Evolutionary conservation across 2,888 invertebrate genomes (phyloP).

Genomic region (Amaurobius ferox): DNA sequence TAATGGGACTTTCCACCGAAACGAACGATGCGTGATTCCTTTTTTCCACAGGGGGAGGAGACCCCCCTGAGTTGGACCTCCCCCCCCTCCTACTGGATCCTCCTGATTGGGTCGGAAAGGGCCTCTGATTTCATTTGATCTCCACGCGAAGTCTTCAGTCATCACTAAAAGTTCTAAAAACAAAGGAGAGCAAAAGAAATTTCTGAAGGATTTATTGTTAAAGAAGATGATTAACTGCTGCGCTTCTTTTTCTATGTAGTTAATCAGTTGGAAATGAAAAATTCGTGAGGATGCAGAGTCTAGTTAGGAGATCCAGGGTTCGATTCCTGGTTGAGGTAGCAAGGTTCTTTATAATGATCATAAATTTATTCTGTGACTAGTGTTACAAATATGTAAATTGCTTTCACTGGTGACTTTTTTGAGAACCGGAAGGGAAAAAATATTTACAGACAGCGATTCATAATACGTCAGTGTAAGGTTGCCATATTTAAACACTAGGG

Average conservation of each 20-base stretch:
- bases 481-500: too few species aligned
- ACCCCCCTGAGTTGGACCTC: not conserved
- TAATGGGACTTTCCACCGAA: slow-evolving; percentile 64
- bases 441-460: too few species aligned
- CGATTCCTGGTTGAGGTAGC: too few species aligned
- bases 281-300: too few species aligned
- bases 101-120: slow-evolving; percentile 29
- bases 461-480: too few species aligned
- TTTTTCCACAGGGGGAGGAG: slow-evolving; percentile 9
- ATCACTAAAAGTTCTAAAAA: slow-evolving; percentile 42
- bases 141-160: slow-evolving; percentile 37
- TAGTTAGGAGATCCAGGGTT: too few species aligned
- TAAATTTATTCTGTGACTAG: too few species aligned
- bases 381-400: too few species aligned
- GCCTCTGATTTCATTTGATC: slow-evolving; percentile 62
- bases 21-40: slow-evolving; percentile 62
- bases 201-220: not conserved
- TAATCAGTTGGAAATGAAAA: too few species aligned
- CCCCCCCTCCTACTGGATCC: not conserved
- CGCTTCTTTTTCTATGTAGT: not conserved
- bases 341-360: too few species aligned
- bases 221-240: not conserved
- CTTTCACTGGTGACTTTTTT: too few species aligned
- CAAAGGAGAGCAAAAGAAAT: slow-evolving; percentile 4
- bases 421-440: too few species aligned